phyloP scores from a whole-genome alignment of 2,888 invertebrate genomes.

The Mantis religiosa region DNA sequence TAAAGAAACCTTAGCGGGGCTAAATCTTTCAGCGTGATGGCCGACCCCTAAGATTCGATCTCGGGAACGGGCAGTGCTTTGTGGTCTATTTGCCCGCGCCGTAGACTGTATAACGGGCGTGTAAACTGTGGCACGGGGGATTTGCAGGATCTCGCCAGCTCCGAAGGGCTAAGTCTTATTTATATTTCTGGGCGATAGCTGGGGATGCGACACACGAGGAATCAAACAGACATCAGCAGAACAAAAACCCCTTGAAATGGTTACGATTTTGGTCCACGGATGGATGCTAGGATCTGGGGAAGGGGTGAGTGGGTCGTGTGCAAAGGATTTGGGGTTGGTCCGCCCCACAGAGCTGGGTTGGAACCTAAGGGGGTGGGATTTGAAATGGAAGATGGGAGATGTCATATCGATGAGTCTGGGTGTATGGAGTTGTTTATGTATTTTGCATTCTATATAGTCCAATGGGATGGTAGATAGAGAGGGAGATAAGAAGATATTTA shows the following conservation, averaged over 20 bases:
- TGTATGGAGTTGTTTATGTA: conserved; percentile 15
- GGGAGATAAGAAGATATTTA: background rate
- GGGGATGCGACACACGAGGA: background rate
- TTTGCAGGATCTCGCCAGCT: background rate
- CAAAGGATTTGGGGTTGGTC: background rate
- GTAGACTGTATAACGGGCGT: background rate
- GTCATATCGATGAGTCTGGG: conserved; percentile 5
- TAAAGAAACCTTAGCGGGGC: background rate
- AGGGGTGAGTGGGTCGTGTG: background rate
- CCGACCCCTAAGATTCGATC: background rate
- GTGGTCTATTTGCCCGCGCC: background rate
- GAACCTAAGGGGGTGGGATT: background rate
- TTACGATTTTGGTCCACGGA: conserved; percentile 14
- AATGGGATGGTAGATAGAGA: background rate
- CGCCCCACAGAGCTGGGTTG: background rate
- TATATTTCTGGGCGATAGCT: conserved; percentile 3
- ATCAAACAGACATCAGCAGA: conserved; percentile 15
- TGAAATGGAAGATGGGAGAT: background rate
- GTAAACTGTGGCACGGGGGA: background rate
- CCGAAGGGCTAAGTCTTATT: conserved; percentile 1
- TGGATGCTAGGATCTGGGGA: background rate
- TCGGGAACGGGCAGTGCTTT: background rate
- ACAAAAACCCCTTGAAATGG: conserved; percentile 18
- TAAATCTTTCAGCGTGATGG: background rate
- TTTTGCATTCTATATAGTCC: background rate